Conservation (phyloP, 2,113 vertebrate species). For the Lepisosteus oculatus region DNA sequence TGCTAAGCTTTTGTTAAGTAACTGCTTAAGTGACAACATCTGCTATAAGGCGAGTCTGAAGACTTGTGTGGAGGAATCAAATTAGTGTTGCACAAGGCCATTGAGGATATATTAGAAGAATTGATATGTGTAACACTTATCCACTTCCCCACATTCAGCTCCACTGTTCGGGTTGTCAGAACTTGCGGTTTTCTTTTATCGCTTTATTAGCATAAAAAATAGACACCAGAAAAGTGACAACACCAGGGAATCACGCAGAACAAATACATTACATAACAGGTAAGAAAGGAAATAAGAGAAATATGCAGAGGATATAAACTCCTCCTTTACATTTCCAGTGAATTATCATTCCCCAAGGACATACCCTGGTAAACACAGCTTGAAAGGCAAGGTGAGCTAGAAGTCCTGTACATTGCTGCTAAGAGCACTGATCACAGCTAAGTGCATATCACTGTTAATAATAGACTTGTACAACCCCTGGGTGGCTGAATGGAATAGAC, state of each 20-base stretch:
- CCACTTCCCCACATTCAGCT: too few species aligned
- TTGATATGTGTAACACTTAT: too few species aligned
- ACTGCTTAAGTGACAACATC: too few species aligned
- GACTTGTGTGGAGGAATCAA: too few species aligned
- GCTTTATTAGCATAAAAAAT: slow-evolving; percentile 62
- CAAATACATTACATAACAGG: slow-evolving; percentile 55
- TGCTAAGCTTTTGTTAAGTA: too few species aligned
- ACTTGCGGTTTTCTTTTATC: too few species aligned
- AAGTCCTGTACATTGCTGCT: slow-evolving; percentile 16
- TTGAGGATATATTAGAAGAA: too few species aligned
- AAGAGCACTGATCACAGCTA: slow-evolving; percentile 24
- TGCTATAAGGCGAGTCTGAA: too few species aligned
- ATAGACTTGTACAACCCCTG: slow-evolving; percentile 43
- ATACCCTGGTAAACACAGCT: slow-evolving; percentile 16
- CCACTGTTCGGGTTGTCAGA: too few species aligned
- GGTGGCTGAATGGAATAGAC: slow-evolving; percentile 22
- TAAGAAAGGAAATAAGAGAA: slow-evolving; percentile 31
- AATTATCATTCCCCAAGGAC: slow-evolving; percentile 35
- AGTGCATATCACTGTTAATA: slow-evolving; percentile 37
- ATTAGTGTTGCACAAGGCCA: too few species aligned
- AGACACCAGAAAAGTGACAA: slow-evolving; percentile 48
- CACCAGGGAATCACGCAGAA: slow-evolving; percentile 50
- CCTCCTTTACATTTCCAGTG: slow-evolving; percentile 41
- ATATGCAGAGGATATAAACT: slow-evolving; percentile 38
- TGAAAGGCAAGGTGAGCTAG: slow-evolving; percentile 13